Base-by-base conservation (phyloP, 2,113 vertebrate species). In the Anarrhichthys ocellatus region DNA sequence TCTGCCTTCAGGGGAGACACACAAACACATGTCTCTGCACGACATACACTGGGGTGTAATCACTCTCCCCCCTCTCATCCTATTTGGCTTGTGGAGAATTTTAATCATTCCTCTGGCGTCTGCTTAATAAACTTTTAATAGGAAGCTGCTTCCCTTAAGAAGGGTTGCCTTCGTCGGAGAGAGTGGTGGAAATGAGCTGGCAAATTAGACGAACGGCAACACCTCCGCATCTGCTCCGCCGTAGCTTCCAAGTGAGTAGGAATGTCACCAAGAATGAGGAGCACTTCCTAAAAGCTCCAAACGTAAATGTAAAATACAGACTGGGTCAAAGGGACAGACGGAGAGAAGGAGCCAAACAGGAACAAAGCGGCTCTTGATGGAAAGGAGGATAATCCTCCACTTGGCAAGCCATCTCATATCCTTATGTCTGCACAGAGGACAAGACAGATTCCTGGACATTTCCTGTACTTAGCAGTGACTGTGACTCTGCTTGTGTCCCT, bases 111-210 rank as follows among this genome's bases (percentile, higher is more conserved):
- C 77, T 88, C 73, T 76, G 84, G 61, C 74, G 90, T 83, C 68
- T 84, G 68, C 84, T 88, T 84, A 79, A 87, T 77, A 87, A 87
- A 89, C 88, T 46, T 91, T 89, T 82, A 90, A 88, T 86, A 80
- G 63, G 78, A 80, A 67, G 29, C 58, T 27, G 44, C 76, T 84
- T 83, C 82, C 77, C 70, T 61, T 77, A 83, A 87, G 76, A 87
- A 72, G 32, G 36, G 68, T 73, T 67, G 77, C 44, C 48, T 69
- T 52, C 62, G 9, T 81, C 67, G 80, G 77, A 85, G 52, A 22
- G 63, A 62, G 56, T 5, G 56, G 32, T 76, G 72, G 72, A 83
- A 86, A 71, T 83, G 79, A 91, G 81, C 76, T 52, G 78, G 82
- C 67, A 80, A 83, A 85, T 78, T 50, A 88, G 76, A 85, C 73